A percentile compares a stretch with the other conserved stretches of the same genome.
These are phyloP conservation scores for Setophaga kirtlandii DNA, from an alignment of 2,113 vertebrate species.

Conservation along the genomic window DNA sequence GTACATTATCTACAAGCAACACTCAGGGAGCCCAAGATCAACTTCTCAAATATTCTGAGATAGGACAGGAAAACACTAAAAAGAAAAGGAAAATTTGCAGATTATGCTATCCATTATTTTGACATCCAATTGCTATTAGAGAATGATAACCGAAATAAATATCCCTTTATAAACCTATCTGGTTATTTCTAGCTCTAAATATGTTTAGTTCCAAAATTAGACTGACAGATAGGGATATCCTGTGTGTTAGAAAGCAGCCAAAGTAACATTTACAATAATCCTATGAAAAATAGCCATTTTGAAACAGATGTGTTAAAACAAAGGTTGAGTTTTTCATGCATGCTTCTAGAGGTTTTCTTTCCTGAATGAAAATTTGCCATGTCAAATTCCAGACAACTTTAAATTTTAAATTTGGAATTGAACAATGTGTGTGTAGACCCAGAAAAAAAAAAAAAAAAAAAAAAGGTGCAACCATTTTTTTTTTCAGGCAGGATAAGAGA, in stretches of 20 bases:
- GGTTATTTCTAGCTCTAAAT: background rate
- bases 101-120: background rate
- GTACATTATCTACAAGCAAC: background rate
- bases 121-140: background rate
- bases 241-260: background rate
- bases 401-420: background rate
- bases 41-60: background rate
- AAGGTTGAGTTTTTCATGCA: accelerated
- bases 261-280: background rate
- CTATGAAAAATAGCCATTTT: background rate
- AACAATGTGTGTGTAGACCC: accelerated
- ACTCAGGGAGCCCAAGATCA: background rate
- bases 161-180: background rate
- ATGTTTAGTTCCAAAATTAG: background rate
- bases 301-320: background rate
- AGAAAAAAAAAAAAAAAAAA: background rate
- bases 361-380: background rate
- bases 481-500: background rate
- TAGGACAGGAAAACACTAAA: background rate
- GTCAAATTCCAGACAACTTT: background rate
- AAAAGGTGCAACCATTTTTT: accelerated
- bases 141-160: background rate
- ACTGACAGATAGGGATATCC: background rate
- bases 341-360: background rate
- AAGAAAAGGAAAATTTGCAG: background rate